Evolutionary conservation across 2,113 vertebrate species (phyloP).

Genomic region (Cebus imitator): DNA sequence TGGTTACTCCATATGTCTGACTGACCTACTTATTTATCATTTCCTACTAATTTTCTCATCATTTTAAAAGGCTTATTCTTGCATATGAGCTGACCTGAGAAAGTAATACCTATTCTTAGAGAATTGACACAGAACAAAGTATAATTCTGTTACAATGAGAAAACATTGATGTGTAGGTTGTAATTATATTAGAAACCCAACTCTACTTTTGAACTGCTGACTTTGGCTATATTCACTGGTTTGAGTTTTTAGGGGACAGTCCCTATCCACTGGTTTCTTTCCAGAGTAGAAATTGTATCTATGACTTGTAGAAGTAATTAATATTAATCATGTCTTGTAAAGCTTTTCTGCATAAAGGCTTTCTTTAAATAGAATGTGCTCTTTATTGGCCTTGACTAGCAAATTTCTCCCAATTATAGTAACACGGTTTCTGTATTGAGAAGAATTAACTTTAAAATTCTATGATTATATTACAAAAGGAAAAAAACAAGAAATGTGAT

Average conservation of each 20-base stretch:
- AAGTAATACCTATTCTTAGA: neutral
- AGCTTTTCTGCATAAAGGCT: neutral
- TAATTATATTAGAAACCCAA: neutral
- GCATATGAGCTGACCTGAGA: neutral
- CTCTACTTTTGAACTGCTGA: neutral
- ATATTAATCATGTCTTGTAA: neutral
- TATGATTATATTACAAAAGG: no score
- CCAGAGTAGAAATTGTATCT: neutral
- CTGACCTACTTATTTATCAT: neutral
- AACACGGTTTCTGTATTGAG: neutral
- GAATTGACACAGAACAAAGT: neutral
- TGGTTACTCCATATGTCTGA: neutral
- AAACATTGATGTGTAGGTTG: neutral
- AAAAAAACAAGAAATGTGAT: rapidly evolving
- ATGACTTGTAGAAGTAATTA: neutral
- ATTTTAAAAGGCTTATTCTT: neutral
- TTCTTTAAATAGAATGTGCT: neutral
- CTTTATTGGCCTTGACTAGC: neutral
- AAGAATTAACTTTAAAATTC: neutral
- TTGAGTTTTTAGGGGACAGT: neutral
- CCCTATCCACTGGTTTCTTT: neutral
- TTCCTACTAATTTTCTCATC: neutral
- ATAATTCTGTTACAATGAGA: neutral
- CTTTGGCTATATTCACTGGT: neutral
- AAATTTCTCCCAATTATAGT: neutral